Evolutionary conservation across 2,113 vertebrate species (phyloP), one percentile per base, ranked within the genome.

Genomic region (Zosterops lateralis): DNA sequence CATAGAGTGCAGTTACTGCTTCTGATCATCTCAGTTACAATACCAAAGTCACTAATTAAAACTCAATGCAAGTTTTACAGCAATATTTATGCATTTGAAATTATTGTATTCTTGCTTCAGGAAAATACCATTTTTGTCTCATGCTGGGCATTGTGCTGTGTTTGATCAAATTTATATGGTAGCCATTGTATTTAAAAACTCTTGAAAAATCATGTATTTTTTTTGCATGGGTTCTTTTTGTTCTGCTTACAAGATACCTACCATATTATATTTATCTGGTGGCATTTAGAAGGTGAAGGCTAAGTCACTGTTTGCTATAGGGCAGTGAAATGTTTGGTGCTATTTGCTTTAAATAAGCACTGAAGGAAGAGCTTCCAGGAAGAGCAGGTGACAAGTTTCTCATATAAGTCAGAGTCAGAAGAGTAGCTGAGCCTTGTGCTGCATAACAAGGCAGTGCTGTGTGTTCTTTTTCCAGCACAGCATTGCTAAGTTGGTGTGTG

Each of bases 341-440:
- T 93, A 1, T 90, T 90, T 83, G 78, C 78, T 83, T 82, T 79
- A 89, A 89, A 53, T 89, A 84, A 84, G 47, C 80, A n/a, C 75
- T 58, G 54, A 70, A 82, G 61, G 84, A 79, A 32, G 64, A 65
- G 60, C 72, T 89, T 75, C 89, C 67, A 36, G 80, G 86, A 89
- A 68, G 84, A 87, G 6, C 70, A 87, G 75, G 87, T 65, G 66
- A 70, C 31, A 72, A 60, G 40, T 42, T 92, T 87, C 60, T 64
- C 47, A 28, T 82, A 38, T n/a, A 66, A 76, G 74, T 87, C 67
- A 60, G 60, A 70, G 75, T 87, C 64, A 65, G 68, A 57, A 60
- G 85, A 66, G 65, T 26, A 25, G 42, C 62, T 1, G 2, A 67
- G 86, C 31, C 86, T 81, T 72, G 17, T 74, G 62, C n/a, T 83